Evolutionary conservation across 2,888 invertebrate genomes (phyloP).

Genomic region (Hypomecis atomaria): DNA sequence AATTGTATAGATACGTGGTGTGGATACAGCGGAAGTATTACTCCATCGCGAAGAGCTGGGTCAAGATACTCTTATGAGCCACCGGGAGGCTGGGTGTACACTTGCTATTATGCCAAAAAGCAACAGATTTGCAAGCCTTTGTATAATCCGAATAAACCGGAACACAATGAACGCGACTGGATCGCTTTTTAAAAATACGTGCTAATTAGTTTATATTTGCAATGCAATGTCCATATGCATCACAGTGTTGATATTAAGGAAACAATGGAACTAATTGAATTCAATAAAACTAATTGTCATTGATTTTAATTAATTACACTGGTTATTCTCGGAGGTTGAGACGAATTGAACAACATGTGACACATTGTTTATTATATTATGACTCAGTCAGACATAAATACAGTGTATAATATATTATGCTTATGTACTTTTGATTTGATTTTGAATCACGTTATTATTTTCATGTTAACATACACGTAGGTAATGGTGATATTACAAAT

Average conservation of each 20-base stretch:
- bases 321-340: conserved; percentile 43
- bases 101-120: conserved; percentile 68
- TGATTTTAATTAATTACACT: conserved; percentile 38
- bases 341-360: conserved; percentile 48
- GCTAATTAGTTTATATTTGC: conserved; percentile 16
- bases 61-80: conserved; percentile 50
- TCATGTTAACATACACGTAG: no score
- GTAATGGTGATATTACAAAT: no score
- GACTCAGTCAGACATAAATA: conserved; percentile 38
- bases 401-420: background rate
- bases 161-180: conserved; percentile 55
- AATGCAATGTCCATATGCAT: conserved; percentile 21
- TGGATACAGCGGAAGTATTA: conserved; percentile 61
- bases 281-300: conserved; percentile 51
- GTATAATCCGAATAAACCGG: conserved; percentile 32
- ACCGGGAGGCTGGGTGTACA: conserved; percentile 69
- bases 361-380: conserved; percentile 31
- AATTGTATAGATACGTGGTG: conserved; percentile 66
- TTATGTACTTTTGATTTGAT: conserved; percentile 11
- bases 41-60: conserved; percentile 48
- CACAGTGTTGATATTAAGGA: conserved; percentile 24
- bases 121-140: conserved; percentile 72
- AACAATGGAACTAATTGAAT: conserved; percentile 52
- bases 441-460: no score
- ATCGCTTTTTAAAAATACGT: conserved; percentile 22